Base-by-base conservation (phyloP, 2,888 invertebrate genomes). In the Drosophila multiciliata region DNA sequence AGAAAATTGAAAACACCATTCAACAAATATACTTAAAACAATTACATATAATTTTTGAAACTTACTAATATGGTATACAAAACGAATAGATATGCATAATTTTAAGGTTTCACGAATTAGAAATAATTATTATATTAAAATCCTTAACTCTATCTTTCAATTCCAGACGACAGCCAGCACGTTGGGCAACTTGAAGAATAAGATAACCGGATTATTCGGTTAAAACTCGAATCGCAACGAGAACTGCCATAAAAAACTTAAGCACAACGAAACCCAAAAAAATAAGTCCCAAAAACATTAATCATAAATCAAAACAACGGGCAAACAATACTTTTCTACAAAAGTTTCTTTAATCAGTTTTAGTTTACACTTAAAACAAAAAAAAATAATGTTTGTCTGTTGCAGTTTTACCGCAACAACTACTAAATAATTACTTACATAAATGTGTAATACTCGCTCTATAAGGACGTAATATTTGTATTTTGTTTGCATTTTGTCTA, bases 121-220 rank as follows among this genome's bases (percentile, higher is more conserved):
- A 42, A 12, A 20, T 42, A 20, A 20, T 20, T 42, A 20, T 42
- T 32, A 29, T 57, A 15, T 4, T 3, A 20, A 20, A 15, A 33
- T 48, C 0, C 9, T 1, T 40, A 45, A 23, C 23, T 38, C 3
- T 1, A 7, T 38, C 57, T 11, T 40, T 17, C 74, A 85, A 72
- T 78, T 90, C 2, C 81, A 87, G 50, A 68, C 86, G 3, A 73
- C 82, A 38, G 73, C 88, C n/a, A 71, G 83, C 33, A 79, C 90
- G 5, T 68, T 91, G 32, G 66, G 75, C 1, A 91, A 89, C 53
- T 3, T 91, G 4, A 91, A 90, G 54, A 77, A 89, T 52, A 91
- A 90, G 61, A 74, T 90, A n/a, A 84, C 80, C 53, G 79, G 66
- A 50, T 23, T 80, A 7, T 80, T 87, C 68, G 83, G 82, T 67